Base-by-base conservation (phyloP, 2,113 vertebrate species). In the Semicossyphus pulcher region DNA sequence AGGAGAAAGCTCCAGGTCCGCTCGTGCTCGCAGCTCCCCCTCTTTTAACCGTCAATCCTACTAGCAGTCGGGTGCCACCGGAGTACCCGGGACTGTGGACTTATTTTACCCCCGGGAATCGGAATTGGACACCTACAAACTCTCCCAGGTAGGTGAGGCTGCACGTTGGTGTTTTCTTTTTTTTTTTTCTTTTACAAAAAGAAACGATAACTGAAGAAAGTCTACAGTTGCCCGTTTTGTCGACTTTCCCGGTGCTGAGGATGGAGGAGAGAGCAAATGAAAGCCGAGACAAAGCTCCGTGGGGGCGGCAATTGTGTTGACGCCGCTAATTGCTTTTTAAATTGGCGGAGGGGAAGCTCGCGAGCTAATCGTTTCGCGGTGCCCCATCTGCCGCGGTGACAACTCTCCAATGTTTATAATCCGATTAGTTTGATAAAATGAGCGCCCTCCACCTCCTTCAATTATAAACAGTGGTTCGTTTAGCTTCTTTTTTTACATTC, bases 381-480 rank as follows among this genome's bases (percentile, higher is more conserved):
- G 72, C 45, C 51, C 86, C 84, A 85, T 88, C 84, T 85, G 87
- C 78, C 73, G 62, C 72, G 34, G 79, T 39, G 71, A 83, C 76
- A 87, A 90, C 80, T 85, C 86, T 86, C 78, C 76, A 52, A 39
- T 80, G 83, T 83, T 82, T 69, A 9, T 88, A 88, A 90, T 89
- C 80, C 69, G 85, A 87, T 90, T 88, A 84, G 34, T 82, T 70
- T 76, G 58, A 64, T 72, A 7, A 71, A 67, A 75, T n/a, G 49
- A 80, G 66, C 5, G 18, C 18, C 41, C 41, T n/a, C 18, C 16
- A 44, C 41, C 16, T n/a, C 41, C 41, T 41, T 41, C 15, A 41
- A 16, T 16, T 16, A 41, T 41, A 44, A 44, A 44, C 18, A 26
- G 32, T 1, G 78, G 7, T 23, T n/a, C 20, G 10, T 51, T 44